Percentiles rank a stretch among this genome's conserved stretches.
Conservation (phyloP, 1,140 invertebrate genomes). For the Ceratitis capitata region DNA sequence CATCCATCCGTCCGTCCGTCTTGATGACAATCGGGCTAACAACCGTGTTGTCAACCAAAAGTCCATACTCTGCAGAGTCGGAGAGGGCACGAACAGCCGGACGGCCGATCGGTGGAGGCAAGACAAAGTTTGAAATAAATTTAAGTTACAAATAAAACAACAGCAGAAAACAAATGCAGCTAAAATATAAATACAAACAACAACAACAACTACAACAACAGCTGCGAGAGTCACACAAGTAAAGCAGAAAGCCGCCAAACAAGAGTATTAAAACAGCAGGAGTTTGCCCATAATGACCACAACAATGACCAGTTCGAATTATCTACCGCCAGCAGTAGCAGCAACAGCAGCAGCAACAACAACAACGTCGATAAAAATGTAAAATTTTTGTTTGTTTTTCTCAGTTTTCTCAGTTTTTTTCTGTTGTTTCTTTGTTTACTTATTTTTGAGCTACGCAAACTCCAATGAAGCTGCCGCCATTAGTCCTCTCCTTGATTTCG, state of each 20-base stretch:
- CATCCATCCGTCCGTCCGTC: too few species aligned
- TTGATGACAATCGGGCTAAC: conserved; percentile 33
- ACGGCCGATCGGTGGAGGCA: background rate
- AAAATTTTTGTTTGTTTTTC: background rate
- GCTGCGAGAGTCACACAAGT: background rate
- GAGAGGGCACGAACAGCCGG: background rate
- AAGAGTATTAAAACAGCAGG: conserved; percentile 7
- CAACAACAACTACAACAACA: background rate
- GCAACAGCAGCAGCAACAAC: background rate
- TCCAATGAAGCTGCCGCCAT: too few species aligned
- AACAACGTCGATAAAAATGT: background rate
- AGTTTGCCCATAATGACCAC: conserved; percentile 9
- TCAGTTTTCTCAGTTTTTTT: background rate
- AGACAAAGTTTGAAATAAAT: too few species aligned
- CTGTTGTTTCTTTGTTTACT: too few species aligned
- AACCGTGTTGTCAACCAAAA: conserved; percentile 18
- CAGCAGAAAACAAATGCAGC: background rate
- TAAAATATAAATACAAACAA: background rate
- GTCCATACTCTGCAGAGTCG: background rate
- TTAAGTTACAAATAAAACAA: too few species aligned
- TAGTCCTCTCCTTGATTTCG: too few species aligned
- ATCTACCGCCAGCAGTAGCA: background rate
- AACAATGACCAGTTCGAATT: background rate
- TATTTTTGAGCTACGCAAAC: too few species aligned
- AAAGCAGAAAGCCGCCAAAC: conserved; percentile 6